These are phyloP conservation scores for Drosophila nr. fundita DNA, from an alignment of 2,888 invertebrate species.

Conservation along the genomic window DNA sequence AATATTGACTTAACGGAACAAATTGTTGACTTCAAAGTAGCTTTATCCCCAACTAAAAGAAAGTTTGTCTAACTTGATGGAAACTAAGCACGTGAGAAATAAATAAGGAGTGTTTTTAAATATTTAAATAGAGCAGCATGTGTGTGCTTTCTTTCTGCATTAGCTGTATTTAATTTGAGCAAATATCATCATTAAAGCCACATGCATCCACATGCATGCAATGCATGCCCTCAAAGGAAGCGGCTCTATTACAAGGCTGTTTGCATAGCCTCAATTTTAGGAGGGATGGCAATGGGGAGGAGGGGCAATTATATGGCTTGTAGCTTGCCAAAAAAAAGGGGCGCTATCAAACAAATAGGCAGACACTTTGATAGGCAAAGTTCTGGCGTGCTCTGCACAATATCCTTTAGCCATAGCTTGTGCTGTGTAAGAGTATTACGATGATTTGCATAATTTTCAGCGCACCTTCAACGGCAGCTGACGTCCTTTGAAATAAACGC, in stretches of 20 bases:
- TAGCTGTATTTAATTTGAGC: slow-evolving; percentile 26
- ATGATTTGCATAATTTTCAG: slow-evolving; percentile 82
- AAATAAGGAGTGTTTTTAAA: background rate
- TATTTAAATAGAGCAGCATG: background rate
- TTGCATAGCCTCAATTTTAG: slow-evolving; percentile 79
- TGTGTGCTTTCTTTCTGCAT: slow-evolving; percentile 6
- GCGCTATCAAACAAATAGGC: slow-evolving; percentile 48
- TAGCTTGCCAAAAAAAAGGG: slow-evolving; percentile 56
- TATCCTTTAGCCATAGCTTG: slow-evolving; percentile 70
- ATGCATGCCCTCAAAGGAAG: slow-evolving; percentile 59
- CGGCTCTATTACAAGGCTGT: slow-evolving; percentile 75
- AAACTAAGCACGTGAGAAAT: background rate
- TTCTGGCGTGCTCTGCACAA: slow-evolving; percentile 47
- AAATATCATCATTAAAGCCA: slow-evolving; percentile 73
- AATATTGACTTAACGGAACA: background rate
- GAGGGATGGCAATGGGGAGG: background rate
- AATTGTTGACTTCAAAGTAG: background rate
- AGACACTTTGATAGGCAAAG: slow-evolving; percentile 50
- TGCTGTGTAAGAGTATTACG: slow-evolving; percentile 76
- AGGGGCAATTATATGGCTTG: slow-evolving; percentile 74
- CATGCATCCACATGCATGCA: slow-evolving; percentile 50
- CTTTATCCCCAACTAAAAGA: background rate
- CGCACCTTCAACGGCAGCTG: slow-evolving; percentile 70
- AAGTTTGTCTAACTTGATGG: background rate
- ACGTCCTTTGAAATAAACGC: slow-evolving; percentile 30